These are phyloP conservation scores for Rhegmatorhina hoffmannsi DNA, from an alignment of 2,113 vertebrate species.

Conservation along the genomic window DNA sequence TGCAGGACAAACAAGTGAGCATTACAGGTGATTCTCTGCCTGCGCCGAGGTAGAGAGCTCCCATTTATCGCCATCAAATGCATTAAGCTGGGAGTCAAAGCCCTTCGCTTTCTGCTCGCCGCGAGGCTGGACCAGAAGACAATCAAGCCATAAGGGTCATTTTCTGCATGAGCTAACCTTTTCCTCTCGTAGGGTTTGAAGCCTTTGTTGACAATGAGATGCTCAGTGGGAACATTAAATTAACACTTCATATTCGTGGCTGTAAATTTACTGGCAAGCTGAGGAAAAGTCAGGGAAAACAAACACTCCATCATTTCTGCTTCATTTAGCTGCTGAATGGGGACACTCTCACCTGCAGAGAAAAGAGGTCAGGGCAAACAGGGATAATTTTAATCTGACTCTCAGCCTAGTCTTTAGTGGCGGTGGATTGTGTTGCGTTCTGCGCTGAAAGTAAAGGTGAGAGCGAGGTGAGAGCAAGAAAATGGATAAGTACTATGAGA, in stretches of 20 bases:
- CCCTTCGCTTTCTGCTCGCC: constrained; percentile 78
- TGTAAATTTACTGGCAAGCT: constrained; percentile 83
- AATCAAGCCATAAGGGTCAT: constrained; percentile 91
- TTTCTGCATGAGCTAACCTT: constrained; percentile 90
- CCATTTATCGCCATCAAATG: constrained; percentile 77
- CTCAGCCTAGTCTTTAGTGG: constrained; percentile 73
- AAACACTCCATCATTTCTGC: constrained; percentile 89
- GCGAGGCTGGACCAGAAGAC: constrained; percentile 80
- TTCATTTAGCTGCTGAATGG: constrained; percentile 83
- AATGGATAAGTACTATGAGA: constrained; percentile 53
- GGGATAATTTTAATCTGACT: constrained; percentile 76
- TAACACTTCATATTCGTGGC: constrained; percentile 84
- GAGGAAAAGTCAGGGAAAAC: constrained; percentile 83
- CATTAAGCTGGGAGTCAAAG: constrained; percentile 70
- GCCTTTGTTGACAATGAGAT: constrained; percentile 82
- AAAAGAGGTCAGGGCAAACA: constrained; percentile 74
- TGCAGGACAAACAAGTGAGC: constrained; percentile 62
- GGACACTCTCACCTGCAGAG: constrained; percentile 86
- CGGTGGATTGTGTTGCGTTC: constrained; percentile 70
- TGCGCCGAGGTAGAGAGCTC: constrained; percentile 69
- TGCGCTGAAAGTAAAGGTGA: constrained; percentile 70
- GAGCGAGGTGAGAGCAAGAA: constrained; percentile 71
- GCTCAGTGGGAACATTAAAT: constrained; percentile 88
- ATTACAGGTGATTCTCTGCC: constrained; percentile 59
- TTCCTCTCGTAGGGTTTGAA: constrained; percentile 77